phyloP scores from a whole-genome alignment of 2,113 vertebrate genomes.

The Athene cunicularia region DNA sequence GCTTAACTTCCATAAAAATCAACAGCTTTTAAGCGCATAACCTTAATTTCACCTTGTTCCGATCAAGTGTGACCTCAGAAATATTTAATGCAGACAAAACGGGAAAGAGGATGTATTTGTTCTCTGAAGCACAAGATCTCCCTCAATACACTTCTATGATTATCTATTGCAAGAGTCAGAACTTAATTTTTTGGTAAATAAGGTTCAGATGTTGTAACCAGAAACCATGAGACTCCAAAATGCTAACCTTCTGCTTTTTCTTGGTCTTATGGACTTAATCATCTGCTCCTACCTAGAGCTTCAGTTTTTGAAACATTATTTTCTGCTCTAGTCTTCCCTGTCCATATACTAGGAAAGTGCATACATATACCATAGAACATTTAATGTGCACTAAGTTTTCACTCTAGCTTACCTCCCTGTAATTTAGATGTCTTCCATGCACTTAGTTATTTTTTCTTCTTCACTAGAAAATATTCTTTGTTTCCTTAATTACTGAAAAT shows the following conservation, averaged over 20 bases:
- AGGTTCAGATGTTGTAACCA: not conserved
- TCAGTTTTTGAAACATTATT: not conserved
- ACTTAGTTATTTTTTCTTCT: not conserved
- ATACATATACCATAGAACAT: not conserved
- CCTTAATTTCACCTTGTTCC: not conserved
- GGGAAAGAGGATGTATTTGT: not conserved
- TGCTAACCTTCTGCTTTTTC: not conserved
- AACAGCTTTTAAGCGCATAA: not conserved
- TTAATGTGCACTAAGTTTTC: not conserved
- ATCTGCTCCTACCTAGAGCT: not conserved
- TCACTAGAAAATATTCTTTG: not conserved
- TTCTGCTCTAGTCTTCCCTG: not conserved
- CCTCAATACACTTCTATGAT: not conserved
- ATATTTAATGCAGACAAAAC: not conserved
- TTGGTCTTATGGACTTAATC: not conserved
- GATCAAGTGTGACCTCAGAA: not conserved
- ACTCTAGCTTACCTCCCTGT: not conserved
- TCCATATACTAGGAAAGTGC: not conserved
- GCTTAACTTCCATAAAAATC: not conserved
- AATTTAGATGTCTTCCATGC: not conserved
- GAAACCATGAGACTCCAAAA: not conserved
- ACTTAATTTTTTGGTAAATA: not conserved
- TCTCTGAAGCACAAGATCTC: not conserved
- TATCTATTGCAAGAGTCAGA: not conserved
- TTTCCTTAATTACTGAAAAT: not conserved